Evolutionary conservation across 2,113 vertebrate species (phyloP).

Genomic region (Numenius arquata): DNA sequence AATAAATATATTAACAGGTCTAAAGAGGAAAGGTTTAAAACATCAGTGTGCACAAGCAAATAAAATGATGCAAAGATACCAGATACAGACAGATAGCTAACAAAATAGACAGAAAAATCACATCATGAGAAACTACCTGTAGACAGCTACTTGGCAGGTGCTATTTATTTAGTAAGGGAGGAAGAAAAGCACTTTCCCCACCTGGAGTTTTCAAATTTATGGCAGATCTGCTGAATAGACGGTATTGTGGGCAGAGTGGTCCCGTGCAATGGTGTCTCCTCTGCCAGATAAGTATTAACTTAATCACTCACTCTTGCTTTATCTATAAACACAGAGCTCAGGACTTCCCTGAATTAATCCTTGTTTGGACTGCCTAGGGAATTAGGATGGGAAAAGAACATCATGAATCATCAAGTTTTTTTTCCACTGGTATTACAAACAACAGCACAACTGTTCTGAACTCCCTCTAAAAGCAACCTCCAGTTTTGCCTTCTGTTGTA

Average conservation of each 20-base stretch:
- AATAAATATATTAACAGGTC: neutral
- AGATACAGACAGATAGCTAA: neutral
- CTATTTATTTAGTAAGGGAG: neutral
- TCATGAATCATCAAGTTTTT: neutral
- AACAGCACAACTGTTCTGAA: neutral
- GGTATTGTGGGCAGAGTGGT: neutral
- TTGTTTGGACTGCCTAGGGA: neutral
- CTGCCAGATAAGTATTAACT: neutral
- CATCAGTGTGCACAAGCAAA: neutral
- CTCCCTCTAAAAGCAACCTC: neutral
- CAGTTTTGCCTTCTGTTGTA: neutral
- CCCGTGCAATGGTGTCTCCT: neutral
- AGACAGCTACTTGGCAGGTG: neutral
- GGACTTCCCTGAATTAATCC: constrained; percentile 5
- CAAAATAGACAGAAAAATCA: neutral
- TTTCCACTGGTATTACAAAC: neutral
- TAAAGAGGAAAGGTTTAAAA: neutral
- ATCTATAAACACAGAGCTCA: constrained; percentile 12
- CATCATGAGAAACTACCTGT: neutral
- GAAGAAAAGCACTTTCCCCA: neutral
- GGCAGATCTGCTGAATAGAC: neutral
- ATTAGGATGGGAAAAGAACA: neutral
- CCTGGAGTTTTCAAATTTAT: neutral
- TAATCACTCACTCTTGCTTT: neutral
- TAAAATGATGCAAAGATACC: neutral